These are phyloP conservation scores for Dinomys branickii DNA, from an alignment of 2,113 vertebrate genomes.

Conservation along the genomic window DNA sequence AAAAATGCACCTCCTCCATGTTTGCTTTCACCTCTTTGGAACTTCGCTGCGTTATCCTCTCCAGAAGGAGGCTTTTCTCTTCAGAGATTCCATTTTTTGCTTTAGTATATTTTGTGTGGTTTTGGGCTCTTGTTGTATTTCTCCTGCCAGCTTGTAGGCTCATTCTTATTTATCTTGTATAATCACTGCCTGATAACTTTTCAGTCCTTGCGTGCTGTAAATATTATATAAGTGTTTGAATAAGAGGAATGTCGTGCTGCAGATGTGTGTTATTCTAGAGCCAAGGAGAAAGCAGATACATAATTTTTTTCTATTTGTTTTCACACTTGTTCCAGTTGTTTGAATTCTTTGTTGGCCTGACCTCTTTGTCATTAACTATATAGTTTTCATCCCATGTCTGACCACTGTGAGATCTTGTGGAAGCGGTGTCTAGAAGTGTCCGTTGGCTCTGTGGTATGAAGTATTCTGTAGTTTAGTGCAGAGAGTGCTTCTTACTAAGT, in stretches of 20 bases:
- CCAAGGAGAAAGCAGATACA: constrained; percentile 2
- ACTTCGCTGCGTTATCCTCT: constrained; percentile 10
- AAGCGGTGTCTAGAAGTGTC: background rate
- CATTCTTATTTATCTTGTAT: background rate
- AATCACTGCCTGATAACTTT: constrained; percentile 13
- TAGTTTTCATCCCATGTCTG: background rate
- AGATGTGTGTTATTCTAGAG: background rate
- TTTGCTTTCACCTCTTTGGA: background rate
- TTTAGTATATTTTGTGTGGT: background rate
- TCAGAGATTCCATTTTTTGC: background rate
- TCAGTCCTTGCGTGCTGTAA: background rate
- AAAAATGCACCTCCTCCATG: background rate
- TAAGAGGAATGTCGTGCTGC: background rate
- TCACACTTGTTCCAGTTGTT: background rate
- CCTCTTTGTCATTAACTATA: background rate
- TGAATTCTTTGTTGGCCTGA: background rate
- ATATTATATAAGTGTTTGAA: background rate
- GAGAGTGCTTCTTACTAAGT: background rate
- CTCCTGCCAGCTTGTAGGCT: constrained; percentile 17
- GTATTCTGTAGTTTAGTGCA: background rate
- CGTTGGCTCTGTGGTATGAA: background rate
- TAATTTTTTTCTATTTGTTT: background rate
- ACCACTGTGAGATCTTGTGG: background rate
- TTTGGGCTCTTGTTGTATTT: constrained; percentile 1
- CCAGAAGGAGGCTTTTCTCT: constrained; percentile 14